phyloP scores from a whole-genome alignment of 1,140 invertebrate genomes.

The Trichonephila clavata region DNA sequence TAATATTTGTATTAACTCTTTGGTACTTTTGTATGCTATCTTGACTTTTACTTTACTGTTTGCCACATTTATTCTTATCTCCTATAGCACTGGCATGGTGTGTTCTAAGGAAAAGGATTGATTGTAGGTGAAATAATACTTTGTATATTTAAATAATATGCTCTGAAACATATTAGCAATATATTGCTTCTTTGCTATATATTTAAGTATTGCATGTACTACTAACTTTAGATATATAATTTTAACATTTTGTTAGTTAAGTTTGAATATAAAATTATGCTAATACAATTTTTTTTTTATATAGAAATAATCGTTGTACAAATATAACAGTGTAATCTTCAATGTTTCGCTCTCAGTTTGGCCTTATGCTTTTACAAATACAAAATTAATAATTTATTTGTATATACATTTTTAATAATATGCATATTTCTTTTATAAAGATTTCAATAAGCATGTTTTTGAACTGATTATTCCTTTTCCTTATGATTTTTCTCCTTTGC shows the following conservation, averaged over 20 bases:
- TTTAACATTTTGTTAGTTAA: too few relatives aligned
- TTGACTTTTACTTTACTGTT: slow-evolving; percentile 47
- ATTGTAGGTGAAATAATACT: slow-evolving; percentile 87
- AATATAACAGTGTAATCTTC: too few relatives aligned
- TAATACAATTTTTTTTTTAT: too few relatives aligned
- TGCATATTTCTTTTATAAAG: not conserved
- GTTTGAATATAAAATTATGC: too few relatives aligned
- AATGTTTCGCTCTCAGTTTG: too few relatives aligned
- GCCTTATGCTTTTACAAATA: too few relatives aligned
- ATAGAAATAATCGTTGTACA: too few relatives aligned
- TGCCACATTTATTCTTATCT: slow-evolving; percentile 77
- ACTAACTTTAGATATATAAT: too few relatives aligned
- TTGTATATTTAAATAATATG: slow-evolving; percentile 50
- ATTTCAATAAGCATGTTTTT: not conserved
- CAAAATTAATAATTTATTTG: not conserved
- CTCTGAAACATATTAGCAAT: not conserved
- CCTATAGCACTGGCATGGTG: slow-evolving; percentile 92
- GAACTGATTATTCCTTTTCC: not conserved
- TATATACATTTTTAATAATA: not conserved
- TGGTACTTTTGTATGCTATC: slow-evolving; percentile 20
- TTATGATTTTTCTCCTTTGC: not conserved
- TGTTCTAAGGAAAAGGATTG: slow-evolving; percentile 91
- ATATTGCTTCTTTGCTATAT: not conserved
- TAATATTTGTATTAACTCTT: not conserved
- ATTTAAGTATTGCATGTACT: not conserved